A percentile compares a stretch with the other conserved stretches of the same genome.
Evolutionary conservation across 1,140 invertebrate species (phyloP).

Genomic region (Chrysoperla carnea): DNA sequence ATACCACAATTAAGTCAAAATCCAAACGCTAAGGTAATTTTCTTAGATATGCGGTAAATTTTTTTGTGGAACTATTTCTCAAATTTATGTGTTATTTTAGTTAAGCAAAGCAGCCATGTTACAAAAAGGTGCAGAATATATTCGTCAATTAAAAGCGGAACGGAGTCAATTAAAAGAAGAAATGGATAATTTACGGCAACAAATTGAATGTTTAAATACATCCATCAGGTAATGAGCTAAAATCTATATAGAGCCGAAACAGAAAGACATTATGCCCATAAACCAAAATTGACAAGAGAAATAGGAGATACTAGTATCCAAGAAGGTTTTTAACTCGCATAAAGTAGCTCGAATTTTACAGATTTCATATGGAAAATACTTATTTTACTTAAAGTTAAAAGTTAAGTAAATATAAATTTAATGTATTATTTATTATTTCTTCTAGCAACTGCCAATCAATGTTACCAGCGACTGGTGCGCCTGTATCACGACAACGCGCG

Average conservation of each 20-base stretch:
- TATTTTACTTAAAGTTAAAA: too few species aligned
- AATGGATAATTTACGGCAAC: slow-evolving; percentile 65
- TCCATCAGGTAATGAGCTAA: slow-evolving; percentile 55
- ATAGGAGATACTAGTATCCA: too few species aligned
- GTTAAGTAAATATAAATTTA: too few species aligned
- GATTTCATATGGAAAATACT: too few species aligned
- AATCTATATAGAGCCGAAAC: too few species aligned
- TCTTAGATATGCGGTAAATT: slow-evolving; percentile 1
- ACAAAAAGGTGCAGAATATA: slow-evolving; percentile 92
- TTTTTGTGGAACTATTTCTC: background rate
- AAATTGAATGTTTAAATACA: slow-evolving; percentile 80
- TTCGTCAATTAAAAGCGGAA: slow-evolving; percentile 74
- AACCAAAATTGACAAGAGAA: too few species aligned
- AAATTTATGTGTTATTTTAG: slow-evolving; percentile 26
- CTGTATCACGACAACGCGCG: slow-evolving; percentile 74
- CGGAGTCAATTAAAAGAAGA: slow-evolving; percentile 76
- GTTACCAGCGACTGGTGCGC: slow-evolving; percentile 88
- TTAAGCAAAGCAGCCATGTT: slow-evolving; percentile 92
- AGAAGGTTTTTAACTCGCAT: too few species aligned
- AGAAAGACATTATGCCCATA: too few species aligned
- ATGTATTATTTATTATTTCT: too few species aligned
- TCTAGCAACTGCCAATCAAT: slow-evolving; percentile 78
- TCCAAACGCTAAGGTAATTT: slow-evolving; percentile 69
- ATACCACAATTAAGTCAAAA: slow-evolving; percentile 84
- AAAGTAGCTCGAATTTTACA: too few species aligned